A percentile compares a stretch with the other conserved stretches of the same genome.
Evolutionary conservation across 2,797 vertebrate species (phyloP).

Genomic region (Heteromormyrus szaboi): DNA sequence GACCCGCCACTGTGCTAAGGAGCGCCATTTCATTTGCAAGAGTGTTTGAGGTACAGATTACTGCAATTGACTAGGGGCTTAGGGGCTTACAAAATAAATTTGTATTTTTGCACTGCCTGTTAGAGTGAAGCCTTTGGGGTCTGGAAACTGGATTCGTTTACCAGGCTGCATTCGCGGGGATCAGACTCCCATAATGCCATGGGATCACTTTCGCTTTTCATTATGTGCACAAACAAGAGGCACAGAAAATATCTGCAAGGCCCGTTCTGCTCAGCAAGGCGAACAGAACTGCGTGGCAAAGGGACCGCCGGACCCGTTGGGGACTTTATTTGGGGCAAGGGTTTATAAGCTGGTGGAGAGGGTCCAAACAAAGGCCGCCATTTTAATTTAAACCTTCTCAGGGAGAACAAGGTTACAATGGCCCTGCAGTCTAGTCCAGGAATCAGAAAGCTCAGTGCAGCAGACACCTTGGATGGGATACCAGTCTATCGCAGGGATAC

Average conservation of each 20-base stretch:
- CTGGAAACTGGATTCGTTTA: constrained; percentile 69
- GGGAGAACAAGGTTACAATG: neutral
- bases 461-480: neutral
- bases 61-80: constrained; percentile 70
- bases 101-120: constrained; percentile 77
- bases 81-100: constrained; percentile 72
- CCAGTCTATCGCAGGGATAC: neutral
- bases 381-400: neutral
- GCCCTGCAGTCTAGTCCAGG: neutral
- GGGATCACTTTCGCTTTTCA: constrained; percentile 52
- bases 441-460: neutral
- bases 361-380: neutral
- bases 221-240: constrained; percentile 1
- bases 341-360: neutral
- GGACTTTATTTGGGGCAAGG: neutral
- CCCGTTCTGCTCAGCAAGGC: neutral
- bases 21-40: constrained; percentile 70
- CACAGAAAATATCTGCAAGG: neutral
- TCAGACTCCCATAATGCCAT: constrained; percentile 33
- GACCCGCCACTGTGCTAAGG: constrained; percentile 59
- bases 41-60: constrained; percentile 64
- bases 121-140: constrained; percentile 69
- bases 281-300: neutral
- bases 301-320: neutral
- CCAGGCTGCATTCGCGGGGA: constrained; percentile 17